These are phyloP conservation scores for Chionomys nivalis DNA, from an alignment of 2,113 vertebrate species.

Conservation along the genomic window DNA sequence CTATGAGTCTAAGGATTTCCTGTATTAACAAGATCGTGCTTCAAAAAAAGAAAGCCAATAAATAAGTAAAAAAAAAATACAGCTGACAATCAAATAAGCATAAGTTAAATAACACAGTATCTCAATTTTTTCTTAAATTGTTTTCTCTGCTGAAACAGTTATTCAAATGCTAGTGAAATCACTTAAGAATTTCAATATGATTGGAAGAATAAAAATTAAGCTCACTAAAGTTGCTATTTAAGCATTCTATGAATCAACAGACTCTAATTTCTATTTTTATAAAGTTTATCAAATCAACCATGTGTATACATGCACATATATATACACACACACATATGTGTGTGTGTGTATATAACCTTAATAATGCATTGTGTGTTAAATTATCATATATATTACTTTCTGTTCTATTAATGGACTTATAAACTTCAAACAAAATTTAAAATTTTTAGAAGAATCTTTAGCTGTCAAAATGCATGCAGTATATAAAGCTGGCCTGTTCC, in stretches of 20 bases:
- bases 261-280: background rate
- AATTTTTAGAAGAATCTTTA: background rate
- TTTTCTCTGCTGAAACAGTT: background rate
- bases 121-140: background rate
- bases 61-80: background rate
- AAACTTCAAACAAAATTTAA: background rate
- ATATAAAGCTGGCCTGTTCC: background rate
- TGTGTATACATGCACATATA: background rate
- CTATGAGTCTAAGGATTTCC: background rate
- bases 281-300: background rate
- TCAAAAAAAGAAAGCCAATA: background rate
- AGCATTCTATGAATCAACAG: background rate
- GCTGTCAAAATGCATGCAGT: background rate
- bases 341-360: background rate
- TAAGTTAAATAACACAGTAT: background rate
- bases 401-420: background rate
- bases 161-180: background rate
- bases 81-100: background rate
- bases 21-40: background rate
- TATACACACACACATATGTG: too few species aligned
- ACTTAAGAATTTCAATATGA: background rate
- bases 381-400: background rate
- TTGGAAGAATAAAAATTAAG: background rate
- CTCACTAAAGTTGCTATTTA: background rate
- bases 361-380: background rate